Evolutionary conservation across 2,797 vertebrate genomes (phyloP).

Genomic region (Pseudopleuronectes americanus): DNA sequence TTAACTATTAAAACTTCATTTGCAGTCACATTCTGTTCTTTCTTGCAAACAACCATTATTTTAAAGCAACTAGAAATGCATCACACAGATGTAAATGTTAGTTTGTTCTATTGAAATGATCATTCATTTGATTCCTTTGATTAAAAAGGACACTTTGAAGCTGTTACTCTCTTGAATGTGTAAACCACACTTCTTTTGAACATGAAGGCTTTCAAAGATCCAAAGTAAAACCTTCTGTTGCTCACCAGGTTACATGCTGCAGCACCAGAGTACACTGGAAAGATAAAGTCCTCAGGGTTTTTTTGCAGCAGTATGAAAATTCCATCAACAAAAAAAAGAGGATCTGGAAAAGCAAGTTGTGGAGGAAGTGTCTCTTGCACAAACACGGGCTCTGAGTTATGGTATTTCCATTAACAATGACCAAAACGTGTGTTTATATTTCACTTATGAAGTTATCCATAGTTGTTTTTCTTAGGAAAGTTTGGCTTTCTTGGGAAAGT

Average conservation of each 20-base stretch:
- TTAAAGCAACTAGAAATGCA: conserved; percentile 18
- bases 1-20: too few relatives aligned
- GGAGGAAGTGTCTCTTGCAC: not conserved
- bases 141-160: not conserved
- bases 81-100: conserved; percentile 17
- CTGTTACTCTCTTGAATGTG: not conserved
- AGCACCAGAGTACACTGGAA: not conserved
- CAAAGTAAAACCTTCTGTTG: not conserved
- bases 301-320: not conserved
- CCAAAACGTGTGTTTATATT: not conserved
- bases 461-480: too few relatives aligned
- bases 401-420: not conserved
- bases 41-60: not conserved
- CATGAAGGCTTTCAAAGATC: not conserved
- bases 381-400: not conserved
- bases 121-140: conserved; percentile 13
- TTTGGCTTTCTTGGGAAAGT: not conserved
- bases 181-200: not conserved
- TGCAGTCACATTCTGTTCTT: too few relatives aligned
- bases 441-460: too few relatives aligned
- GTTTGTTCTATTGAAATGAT: conserved; percentile 15
- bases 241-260: too few relatives aligned
- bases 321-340: conserved; percentile 1
- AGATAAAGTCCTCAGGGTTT: not conserved
- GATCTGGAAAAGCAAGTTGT: not conserved